Evolutionary conservation across 2,113 vertebrate species (phyloP).

Genomic region (Macheiramphus alcinus): DNA sequence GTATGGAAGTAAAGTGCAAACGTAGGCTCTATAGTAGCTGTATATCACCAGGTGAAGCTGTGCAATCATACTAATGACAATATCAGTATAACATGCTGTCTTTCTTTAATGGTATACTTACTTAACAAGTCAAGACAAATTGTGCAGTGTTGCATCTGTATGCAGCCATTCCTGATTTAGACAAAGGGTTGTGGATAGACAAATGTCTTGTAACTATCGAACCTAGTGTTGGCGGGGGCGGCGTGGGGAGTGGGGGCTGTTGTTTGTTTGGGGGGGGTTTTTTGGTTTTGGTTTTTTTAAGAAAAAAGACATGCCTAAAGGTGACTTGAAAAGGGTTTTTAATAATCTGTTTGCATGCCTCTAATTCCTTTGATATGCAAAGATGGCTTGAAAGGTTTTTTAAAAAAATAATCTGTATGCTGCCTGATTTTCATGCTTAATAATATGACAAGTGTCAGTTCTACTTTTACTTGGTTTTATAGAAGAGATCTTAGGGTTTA

Average conservation of each 20-base stretch:
- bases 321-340: neutral
- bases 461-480: neutral
- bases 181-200: neutral
- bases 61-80: neutral
- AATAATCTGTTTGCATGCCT: neutral
- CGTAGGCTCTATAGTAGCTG: neutral
- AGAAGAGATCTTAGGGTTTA: neutral
- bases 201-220: neutral
- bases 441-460: neutral
- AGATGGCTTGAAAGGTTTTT: neutral
- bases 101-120: neutral
- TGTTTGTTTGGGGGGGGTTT: neutral
- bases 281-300: neutral
- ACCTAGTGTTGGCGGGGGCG: neutral
- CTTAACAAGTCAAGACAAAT: neutral
- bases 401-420: neutral
- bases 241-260: neutral
- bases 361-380: neutral
- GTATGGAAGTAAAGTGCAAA: neutral
- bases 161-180: neutral
- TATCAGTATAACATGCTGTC: neutral
- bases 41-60: neutral
- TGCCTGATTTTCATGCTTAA: neutral
- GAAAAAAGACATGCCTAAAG: neutral
- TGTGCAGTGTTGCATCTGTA: neutral